phyloP scores from a whole-genome alignment of 2,113 vertebrate species.

The Ictalurus furcatus region DNA sequence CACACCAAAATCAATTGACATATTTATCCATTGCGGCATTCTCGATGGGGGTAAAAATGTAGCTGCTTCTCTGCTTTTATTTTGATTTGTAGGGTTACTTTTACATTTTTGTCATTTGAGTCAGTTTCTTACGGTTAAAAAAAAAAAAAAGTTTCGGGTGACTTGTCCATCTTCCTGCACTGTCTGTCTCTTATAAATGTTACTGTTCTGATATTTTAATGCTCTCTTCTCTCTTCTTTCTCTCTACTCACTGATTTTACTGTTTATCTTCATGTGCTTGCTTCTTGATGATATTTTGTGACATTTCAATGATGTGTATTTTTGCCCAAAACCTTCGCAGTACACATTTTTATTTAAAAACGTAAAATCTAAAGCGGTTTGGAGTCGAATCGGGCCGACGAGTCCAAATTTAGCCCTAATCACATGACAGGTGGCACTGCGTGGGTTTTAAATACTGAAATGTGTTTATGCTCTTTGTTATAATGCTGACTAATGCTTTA shows the following conservation, averaged over 20 bases:
- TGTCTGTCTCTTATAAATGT: slow-evolving; percentile 69
- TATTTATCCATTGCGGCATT: not conserved
- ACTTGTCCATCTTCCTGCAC: not conserved
- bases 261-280: slow-evolving; percentile 31
- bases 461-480: slow-evolving; percentile 48
- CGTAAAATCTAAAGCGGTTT: slow-evolving; percentile 64
- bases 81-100: slow-evolving; percentile 41
- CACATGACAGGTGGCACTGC: slow-evolving; percentile 69
- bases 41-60: not conserved
- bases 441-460: slow-evolving; percentile 68
- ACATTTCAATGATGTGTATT: slow-evolving; percentile 33
- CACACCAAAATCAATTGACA: not conserved
- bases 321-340: slow-evolving; percentile 75
- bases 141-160: not conserved
- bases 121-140: not conserved
- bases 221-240: slow-evolving; percentile 54
- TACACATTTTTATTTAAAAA: slow-evolving; percentile 70
- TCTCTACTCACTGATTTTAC: slow-evolving; percentile 37
- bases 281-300: slow-evolving; percentile 26
- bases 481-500: slow-evolving; percentile 46
- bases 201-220: slow-evolving; percentile 57
- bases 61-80: not conserved
- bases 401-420: slow-evolving; percentile 43
- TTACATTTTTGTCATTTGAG: slow-evolving; percentile 59
- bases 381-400: slow-evolving; percentile 65